Percentiles rank a stretch among this genome's conserved stretches.
Conservation (phyloP, 2,888 invertebrate genomes). For the Parnassius apollo region DNA sequence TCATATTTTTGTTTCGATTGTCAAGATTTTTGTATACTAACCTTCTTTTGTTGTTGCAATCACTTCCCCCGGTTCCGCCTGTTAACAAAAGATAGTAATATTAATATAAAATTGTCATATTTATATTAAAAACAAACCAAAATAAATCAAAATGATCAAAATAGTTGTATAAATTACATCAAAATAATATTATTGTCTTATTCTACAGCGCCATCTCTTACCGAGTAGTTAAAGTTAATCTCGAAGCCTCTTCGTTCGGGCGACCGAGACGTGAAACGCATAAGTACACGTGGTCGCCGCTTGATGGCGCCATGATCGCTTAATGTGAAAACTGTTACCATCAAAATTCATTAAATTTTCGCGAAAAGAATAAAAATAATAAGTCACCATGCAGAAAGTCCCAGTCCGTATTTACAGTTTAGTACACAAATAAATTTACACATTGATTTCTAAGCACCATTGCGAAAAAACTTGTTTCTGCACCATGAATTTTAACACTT, state of each 20-base stretch:
- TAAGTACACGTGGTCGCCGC: constrained; percentile 78
- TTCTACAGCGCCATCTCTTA: constrained; percentile 70
- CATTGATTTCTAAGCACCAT: constrained; percentile 16
- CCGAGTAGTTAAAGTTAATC: constrained; percentile 64
- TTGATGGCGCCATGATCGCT: constrained; percentile 81
- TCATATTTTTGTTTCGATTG: too few relatives aligned
- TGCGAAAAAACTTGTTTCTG: constrained; percentile 21
- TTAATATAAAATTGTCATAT: not conserved
- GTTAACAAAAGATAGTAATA: constrained; percentile 46
- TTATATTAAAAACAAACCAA: not conserved
- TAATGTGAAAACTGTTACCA: constrained; percentile 86
- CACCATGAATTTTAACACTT: constrained; percentile 25
- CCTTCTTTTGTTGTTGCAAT: constrained; percentile 94
- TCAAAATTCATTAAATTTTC: constrained; percentile 70
- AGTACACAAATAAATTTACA: constrained; percentile 6
- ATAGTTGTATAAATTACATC: not conserved
- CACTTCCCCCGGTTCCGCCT: constrained; percentile 88
- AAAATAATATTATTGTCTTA: not conserved
- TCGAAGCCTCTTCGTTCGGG: constrained; percentile 42
- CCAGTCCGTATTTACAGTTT: constrained; percentile 16
- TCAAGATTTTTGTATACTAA: constrained; percentile 50
- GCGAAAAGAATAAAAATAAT: constrained; percentile 36
- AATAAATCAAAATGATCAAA: too few relatives aligned
- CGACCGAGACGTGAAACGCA: constrained; percentile 63
- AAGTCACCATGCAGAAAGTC: constrained; percentile 27